Percentiles rank a stretch among this genome's conserved stretches.
phyloP scores from a whole-genome alignment of 2,113 vertebrate species.

The Plotosus lineatus region DNA sequence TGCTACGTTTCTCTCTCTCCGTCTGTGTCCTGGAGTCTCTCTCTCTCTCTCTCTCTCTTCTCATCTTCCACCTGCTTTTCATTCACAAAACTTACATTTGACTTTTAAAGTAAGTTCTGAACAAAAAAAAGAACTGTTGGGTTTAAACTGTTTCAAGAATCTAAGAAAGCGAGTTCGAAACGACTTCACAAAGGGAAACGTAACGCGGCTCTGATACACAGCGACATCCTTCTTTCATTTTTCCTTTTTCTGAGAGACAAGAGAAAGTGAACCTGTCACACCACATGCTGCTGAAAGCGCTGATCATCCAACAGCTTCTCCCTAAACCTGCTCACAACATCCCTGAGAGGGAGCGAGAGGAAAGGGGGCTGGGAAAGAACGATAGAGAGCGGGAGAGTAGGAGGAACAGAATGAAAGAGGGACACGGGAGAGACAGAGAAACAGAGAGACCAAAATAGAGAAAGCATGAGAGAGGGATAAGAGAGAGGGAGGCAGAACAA shows the following conservation, averaged over 20 bases:
- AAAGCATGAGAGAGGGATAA: too few species aligned
- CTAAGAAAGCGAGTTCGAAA: slow-evolving; percentile 57
- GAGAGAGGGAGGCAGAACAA: slow-evolving; percentile 51
- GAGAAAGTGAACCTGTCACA: slow-evolving; percentile 68
- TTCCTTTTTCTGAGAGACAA: not conserved
- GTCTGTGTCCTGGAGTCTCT: not conserved
- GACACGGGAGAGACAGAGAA: too few species aligned
- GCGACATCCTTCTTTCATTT: slow-evolving; percentile 59
- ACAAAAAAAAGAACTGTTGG: slow-evolving; percentile 31
- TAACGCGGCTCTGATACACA: slow-evolving; percentile 67
- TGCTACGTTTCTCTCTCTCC: slow-evolving; percentile 40
- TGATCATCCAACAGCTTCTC: slow-evolving; percentile 55
- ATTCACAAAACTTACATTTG: slow-evolving; percentile 58
- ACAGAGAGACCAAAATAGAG: too few species aligned
- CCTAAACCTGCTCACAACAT: too few species aligned
- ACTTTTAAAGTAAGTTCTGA: slow-evolving; percentile 58
- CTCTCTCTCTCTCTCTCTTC: not conserved
- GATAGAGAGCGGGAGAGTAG: too few species aligned
- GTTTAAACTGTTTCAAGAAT: slow-evolving; percentile 58
- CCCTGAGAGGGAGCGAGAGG: too few species aligned
- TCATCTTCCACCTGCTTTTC: slow-evolving; percentile 52
- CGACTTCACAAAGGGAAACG: slow-evolving; percentile 63
- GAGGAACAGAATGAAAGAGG: too few species aligned
- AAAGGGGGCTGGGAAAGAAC: too few species aligned
- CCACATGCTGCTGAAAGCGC: slow-evolving; percentile 59